Base-by-base conservation (phyloP, 2,888 invertebrate species). In the Sarcophaga carnaria region DNA sequence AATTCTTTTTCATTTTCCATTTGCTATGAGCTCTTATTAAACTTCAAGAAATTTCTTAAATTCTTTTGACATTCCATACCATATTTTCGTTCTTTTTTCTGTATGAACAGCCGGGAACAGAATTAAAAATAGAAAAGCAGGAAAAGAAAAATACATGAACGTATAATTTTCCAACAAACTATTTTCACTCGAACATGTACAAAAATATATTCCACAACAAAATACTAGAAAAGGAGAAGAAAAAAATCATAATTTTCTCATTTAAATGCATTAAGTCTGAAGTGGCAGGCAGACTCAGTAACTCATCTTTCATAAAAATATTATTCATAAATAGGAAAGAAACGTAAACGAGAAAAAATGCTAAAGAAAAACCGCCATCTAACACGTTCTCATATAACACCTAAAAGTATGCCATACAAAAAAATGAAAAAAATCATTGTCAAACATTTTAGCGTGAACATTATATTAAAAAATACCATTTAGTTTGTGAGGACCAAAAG, bases 241-340 rank as follows among this genome's bases (percentile, higher is more conserved):
- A 69, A 69, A 86, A 88, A 87, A 83, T 90, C 88, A 88, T 90
- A 91, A 90, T 90, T 90, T 90, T 90, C 90, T 89, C 88, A 90
- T 91, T 91, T 90, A 91, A 90, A 91, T 91, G 91, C 91, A 91
- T 91, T 90, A 90, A 88, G 88, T 81, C 82, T 76, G 81, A 80
- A 76, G 67, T 25, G 25, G 64, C 64, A 71, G 60, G 66, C 71
- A 25, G 37, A 64, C 78, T 45, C 17, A 72, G 54, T 54, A 17
- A 62, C 72, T 66, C 74, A 59, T 20, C 49, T 27, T 37, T 49
- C 11, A 47, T 10, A 11, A 20, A 66, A 66, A 37, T 14, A 66
- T 14, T 37, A 14, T 17, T 62, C 27, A 69, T 81, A 45, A 63
- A 49, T 17, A 72, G 8, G 17, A 76, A 6, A 47, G 4, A 67